Evolutionary conservation across 2,797 vertebrate species (phyloP).

Genomic region (Hemibagrus guttatus): DNA sequence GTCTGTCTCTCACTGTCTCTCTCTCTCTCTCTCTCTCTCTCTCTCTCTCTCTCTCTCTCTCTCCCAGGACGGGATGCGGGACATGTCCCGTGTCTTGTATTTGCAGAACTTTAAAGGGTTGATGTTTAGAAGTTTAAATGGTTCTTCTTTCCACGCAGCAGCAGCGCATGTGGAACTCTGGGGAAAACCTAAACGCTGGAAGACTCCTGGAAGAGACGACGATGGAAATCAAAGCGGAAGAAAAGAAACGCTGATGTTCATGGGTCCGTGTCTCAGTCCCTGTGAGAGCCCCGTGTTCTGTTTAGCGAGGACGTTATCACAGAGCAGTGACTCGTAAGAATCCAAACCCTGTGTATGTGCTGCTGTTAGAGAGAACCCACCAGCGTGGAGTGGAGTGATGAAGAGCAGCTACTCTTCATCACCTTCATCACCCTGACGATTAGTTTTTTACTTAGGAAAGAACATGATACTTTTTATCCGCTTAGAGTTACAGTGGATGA

Average conservation of each 20-base stretch:
- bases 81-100: constrained; percentile 14
- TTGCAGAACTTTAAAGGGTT: constrained; percentile 21
- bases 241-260: background rate
- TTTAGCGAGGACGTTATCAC: background rate
- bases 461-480: background rate
- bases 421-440: background rate
- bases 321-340: background rate
- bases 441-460: background rate
- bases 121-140: constrained; percentile 30
- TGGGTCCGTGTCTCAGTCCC: background rate
- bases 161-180: background rate
- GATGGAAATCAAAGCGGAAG: background rate
- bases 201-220: background rate
- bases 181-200: constrained; percentile 19
- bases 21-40: background rate
- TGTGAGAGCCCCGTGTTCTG: background rate
- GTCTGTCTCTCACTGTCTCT: background rate
- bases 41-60: too few species aligned
- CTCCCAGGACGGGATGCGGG: background rate
- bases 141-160: background rate
- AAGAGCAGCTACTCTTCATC: background rate
- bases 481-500: background rate
- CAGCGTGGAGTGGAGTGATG: background rate
- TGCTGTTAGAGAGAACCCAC: background rate
- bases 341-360: background rate